These are phyloP conservation scores for Phylloscopus trochiloides DNA, from an alignment of 2,113 vertebrate species.

Conservation along the genomic window DNA sequence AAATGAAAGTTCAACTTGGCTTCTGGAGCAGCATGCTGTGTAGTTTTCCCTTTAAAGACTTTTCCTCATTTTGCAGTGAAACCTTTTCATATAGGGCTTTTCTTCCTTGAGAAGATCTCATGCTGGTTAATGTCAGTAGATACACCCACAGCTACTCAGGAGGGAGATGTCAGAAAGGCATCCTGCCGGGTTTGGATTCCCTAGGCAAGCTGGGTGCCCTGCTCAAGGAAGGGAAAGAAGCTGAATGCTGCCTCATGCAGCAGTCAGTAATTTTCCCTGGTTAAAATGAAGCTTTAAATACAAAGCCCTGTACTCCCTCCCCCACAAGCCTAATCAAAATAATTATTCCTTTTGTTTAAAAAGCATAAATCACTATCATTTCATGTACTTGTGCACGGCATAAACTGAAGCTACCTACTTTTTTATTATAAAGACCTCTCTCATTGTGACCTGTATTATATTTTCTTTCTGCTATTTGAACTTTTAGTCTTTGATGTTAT, in stretches of 20 bases:
- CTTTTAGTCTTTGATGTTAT: not conserved
- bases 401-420: not conserved
- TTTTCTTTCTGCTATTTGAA: not conserved
- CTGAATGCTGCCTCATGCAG: not conserved
- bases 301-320: not conserved
- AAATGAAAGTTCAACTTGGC: slow-evolving; percentile 22
- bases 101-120: slow-evolving; percentile 14
- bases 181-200: not conserved
- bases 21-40: not conserved
- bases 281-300: slow-evolving; percentile 29
- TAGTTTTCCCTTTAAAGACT: slow-evolving; percentile 27
- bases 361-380: not conserved
- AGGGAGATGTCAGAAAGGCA: slow-evolving; percentile 8
- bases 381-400: not conserved
- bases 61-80: slow-evolving; percentile 18
- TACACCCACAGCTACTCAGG: slow-evolving; percentile 34
- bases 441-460: not conserved
- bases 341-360: not conserved
- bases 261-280: slow-evolving; percentile 18
- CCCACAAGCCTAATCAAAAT: not conserved
- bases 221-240: not conserved
- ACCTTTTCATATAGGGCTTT: not conserved
- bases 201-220: not conserved
- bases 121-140: slow-evolving; percentile 37
- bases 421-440: not conserved